Evolutionary conservation across 2,888 invertebrate genomes (phyloP).

Genomic region (Nephrotoma appendiculata): DNA sequence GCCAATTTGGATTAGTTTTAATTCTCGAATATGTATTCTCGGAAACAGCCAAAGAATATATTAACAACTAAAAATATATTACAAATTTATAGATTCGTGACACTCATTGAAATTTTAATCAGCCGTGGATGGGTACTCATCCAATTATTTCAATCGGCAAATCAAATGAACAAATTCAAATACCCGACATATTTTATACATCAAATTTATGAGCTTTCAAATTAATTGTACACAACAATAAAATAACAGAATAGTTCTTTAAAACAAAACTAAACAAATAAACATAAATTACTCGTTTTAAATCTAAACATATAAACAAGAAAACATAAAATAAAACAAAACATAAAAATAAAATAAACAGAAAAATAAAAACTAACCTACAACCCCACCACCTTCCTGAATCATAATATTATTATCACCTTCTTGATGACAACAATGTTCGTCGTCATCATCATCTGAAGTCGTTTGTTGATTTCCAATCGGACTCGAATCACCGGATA

Average conservation of each 20-base stretch:
- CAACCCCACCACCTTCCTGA: constrained; percentile 17
- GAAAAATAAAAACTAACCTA: constrained; percentile 27
- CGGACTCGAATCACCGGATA: constrained; percentile 32
- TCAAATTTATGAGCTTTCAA: background rate
- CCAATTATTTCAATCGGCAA: background rate
- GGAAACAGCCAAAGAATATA: background rate
- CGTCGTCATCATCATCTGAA: constrained; percentile 22
- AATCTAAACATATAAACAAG: background rate
- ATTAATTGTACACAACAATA: background rate
- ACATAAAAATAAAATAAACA: constrained; percentile 2
- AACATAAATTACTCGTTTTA: background rate
- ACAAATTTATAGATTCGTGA: no score
- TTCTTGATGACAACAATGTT: constrained; percentile 8
- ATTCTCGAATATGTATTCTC: background rate
- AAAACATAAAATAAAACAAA: background rate
- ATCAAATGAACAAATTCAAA: background rate
- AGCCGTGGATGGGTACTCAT: no score
- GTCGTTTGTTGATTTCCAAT: constrained; percentile 28
- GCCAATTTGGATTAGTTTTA: background rate
- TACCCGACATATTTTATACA: background rate
- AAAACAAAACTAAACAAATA: background rate
- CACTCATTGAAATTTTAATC: no score
- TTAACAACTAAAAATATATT: no score
- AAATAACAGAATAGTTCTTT: background rate
- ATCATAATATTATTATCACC: constrained; percentile 7